A percentile compares a stretch with the other conserved stretches of the same genome.
Conservation (phyloP, 2,888 invertebrate species). For the Chesias legatella region DNA sequence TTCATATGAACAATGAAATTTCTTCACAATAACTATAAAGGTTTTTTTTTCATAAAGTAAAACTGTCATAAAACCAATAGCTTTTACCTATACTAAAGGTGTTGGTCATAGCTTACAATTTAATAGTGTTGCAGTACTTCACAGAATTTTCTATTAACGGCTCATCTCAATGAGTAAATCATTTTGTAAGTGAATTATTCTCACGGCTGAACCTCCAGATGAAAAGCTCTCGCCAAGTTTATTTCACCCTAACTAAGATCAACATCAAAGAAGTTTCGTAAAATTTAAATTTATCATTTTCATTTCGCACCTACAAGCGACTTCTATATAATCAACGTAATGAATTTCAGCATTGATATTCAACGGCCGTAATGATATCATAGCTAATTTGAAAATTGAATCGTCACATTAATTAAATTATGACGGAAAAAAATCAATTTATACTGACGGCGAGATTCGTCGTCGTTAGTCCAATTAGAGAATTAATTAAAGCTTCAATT, state of each 20-base stretch:
- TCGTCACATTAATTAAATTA: constrained; percentile 31
- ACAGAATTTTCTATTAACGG: too few species aligned
- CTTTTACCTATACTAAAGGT: too few species aligned
- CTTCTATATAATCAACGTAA: constrained; percentile 10
- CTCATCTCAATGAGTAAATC: background rate
- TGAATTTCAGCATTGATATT: constrained; percentile 15
- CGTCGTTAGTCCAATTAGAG: constrained; percentile 44
- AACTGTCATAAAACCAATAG: too few species aligned
- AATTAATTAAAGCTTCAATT: constrained; percentile 51
- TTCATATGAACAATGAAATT: too few species aligned
- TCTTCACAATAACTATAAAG: too few species aligned
- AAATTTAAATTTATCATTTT: background rate
- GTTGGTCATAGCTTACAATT: too few species aligned
- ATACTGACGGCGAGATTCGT: constrained; percentile 30
- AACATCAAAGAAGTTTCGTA: background rate
- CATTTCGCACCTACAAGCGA: constrained; percentile 2
- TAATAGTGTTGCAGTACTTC: too few species aligned
- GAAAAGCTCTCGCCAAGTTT: background rate
- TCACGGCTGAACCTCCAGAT: constrained; percentile 1
- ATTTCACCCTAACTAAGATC: background rate
- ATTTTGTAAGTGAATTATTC: background rate
- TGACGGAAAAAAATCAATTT: constrained; percentile 43
- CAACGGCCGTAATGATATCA: constrained; percentile 16
- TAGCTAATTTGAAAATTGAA: constrained; percentile 24
- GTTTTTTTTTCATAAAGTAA: too few species aligned